Conservation (phyloP, 1,140 invertebrate genomes). For the Cydia strobilella region DNA sequence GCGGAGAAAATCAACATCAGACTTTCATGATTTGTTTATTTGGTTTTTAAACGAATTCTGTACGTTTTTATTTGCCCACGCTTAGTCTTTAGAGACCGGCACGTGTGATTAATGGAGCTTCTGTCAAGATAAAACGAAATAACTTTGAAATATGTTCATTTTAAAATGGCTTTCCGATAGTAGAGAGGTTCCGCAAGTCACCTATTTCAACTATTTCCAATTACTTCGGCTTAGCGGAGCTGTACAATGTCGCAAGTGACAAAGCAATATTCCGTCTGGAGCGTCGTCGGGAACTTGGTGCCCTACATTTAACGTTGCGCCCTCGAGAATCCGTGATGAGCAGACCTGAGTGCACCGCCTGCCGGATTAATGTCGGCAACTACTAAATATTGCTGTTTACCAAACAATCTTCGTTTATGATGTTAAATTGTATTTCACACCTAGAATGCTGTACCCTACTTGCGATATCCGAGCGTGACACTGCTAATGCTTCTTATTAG, state of each 20-base stretch:
- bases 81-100: constrained; percentile 14
- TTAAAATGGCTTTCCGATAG: not conserved
- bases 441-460: not conserved
- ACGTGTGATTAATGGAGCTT: not conserved
- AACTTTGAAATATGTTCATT: constrained; percentile 10
- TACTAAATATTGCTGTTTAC: constrained; percentile 57
- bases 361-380: constrained; percentile 62
- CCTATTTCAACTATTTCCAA: constrained; percentile 78
- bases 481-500: not conserved
- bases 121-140: not conserved
- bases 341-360: constrained; percentile 58
- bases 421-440: constrained; percentile 17
- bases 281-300: constrained; percentile 65
- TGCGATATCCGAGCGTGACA: not conserved
- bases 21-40: constrained; percentile 24
- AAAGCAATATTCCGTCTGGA: constrained; percentile 74
- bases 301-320: constrained; percentile 72
- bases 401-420: constrained; percentile 27
- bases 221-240: constrained; percentile 74
- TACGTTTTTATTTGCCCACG: constrained; percentile 7
- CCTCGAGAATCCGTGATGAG: constrained; percentile 74
- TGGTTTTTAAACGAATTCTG: constrained; percentile 9
- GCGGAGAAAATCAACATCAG: constrained; percentile 29
- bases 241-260: constrained; percentile 75
- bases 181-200: constrained; percentile 50